Conservation (phyloP, 2,797 vertebrate genomes). For the Gymnodraco acuticeps region DNA sequence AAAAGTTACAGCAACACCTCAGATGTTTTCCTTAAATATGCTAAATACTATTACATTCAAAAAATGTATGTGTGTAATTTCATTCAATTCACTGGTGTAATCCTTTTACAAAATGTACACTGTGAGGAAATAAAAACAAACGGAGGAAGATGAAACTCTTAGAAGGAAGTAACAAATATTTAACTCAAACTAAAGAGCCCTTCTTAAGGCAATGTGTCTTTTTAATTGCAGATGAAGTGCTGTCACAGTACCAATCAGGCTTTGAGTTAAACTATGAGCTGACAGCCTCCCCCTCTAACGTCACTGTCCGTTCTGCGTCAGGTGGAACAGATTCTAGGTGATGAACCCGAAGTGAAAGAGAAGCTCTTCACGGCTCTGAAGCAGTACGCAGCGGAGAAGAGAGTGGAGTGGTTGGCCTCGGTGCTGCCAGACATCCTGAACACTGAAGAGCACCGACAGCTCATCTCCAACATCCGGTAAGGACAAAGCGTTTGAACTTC, state of each 20-base stretch:
- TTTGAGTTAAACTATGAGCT: neutral
- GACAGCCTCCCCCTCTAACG: constrained; percentile 11
- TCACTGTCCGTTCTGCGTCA: constrained; percentile 59
- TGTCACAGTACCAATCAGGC: constrained; percentile 1
- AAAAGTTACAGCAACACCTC: neutral
- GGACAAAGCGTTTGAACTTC: constrained; percentile 22
- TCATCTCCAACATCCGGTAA: constrained; percentile 95
- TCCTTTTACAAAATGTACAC: neutral
- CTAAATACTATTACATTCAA: neutral
- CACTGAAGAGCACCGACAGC: constrained; percentile 88
- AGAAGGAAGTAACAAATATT: neutral
- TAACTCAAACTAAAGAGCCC: neutral
- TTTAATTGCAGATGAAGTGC: neutral
- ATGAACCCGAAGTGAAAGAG: constrained; percentile 90
- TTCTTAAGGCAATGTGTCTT: neutral
- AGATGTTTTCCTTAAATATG: neutral
- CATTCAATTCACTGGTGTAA: neutral
- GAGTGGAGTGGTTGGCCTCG: constrained; percentile 91
- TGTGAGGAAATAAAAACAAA: neutral
- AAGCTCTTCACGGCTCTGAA: constrained; percentile 91
- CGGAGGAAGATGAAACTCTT: neutral
- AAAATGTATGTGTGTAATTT: neutral
- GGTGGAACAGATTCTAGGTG: constrained; percentile 92
- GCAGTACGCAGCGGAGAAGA: constrained; percentile 93
- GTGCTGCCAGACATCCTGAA: constrained; percentile 89